Evolutionary conservation across 1,140 invertebrate species (phyloP).

Genomic region (Bombyx mandarina): DNA sequence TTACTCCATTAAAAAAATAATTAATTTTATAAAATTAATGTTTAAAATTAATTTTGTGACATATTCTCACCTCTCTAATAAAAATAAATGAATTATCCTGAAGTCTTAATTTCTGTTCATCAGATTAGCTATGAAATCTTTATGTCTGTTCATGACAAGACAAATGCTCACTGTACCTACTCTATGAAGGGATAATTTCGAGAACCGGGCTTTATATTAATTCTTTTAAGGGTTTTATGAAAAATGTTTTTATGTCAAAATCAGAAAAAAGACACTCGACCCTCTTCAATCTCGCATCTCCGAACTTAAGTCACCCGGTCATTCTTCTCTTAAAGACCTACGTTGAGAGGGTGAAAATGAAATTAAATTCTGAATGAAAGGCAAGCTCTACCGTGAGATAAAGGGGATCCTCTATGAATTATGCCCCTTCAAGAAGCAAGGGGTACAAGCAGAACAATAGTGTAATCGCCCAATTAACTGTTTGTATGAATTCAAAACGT

Average conservation of each 20-base stretch:
- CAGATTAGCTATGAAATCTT: too few relatives aligned
- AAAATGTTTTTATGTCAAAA: not conserved
- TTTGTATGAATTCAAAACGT: slow-evolving; percentile 40
- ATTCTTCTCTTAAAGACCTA: slow-evolving; percentile 62
- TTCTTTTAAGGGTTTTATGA: not conserved
- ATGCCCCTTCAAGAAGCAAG: slow-evolving; percentile 46
- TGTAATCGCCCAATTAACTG: slow-evolving; percentile 66
- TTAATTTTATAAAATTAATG: too few relatives aligned
- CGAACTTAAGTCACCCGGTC: slow-evolving; percentile 55
- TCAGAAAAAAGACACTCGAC: slow-evolving; percentile 21
- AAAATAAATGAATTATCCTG: too few relatives aligned
- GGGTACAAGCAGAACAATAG: slow-evolving; percentile 57
- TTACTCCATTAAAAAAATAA: too few relatives aligned
- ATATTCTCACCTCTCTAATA: too few relatives aligned
- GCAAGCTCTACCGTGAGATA: slow-evolving; percentile 41
- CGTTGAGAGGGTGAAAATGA: slow-evolving; percentile 58
- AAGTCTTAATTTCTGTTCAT: too few relatives aligned
- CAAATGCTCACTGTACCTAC: too few relatives aligned
- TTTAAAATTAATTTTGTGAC: too few relatives aligned
- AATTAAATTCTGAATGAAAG: slow-evolving; percentile 69
- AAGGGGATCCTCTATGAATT: slow-evolving; percentile 61
- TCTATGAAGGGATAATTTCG: not conserved
- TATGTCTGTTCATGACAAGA: too few relatives aligned
- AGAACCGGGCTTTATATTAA: not conserved
- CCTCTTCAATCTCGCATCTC: slow-evolving; percentile 37